Evolutionary conservation across 2,888 invertebrate genomes (phyloP).

Genomic region (Patella pellucida): DNA sequence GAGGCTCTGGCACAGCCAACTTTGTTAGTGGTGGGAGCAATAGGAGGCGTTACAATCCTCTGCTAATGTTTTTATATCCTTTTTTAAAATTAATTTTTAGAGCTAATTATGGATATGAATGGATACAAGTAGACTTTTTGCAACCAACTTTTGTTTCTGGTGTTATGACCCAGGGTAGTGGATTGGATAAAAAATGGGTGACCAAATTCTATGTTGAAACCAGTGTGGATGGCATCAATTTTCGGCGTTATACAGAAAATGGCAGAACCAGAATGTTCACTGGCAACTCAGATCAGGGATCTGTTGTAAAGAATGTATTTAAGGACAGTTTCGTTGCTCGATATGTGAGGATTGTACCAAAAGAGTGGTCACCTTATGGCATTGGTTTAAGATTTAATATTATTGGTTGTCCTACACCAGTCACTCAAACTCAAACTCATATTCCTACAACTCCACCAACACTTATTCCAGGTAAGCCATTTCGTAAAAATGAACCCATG

Average conservation of each 20-base stretch:
- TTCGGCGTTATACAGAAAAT: not conserved
- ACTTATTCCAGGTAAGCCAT: slow-evolving; percentile 37
- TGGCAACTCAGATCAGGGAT: not conserved
- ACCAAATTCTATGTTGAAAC: slow-evolving; percentile 13
- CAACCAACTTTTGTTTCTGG: slow-evolving; percentile 48
- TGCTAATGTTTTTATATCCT: not conserved
- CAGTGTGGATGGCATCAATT: slow-evolving; percentile 8
- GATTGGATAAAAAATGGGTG: slow-evolving; percentile 24
- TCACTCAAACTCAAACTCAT: not conserved
- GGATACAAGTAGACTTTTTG: slow-evolving; percentile 57
- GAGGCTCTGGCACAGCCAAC: too few species aligned
- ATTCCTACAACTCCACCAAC: slow-evolving; percentile 17
- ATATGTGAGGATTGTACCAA: slow-evolving; percentile 16
- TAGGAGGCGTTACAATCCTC: too few species aligned
- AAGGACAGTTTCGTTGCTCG: not conserved
- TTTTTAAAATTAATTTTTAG: not conserved
- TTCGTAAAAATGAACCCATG: too few species aligned
- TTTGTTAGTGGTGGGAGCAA: too few species aligned
- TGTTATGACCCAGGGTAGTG: slow-evolving; percentile 56
- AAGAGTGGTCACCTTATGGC: slow-evolving; percentile 9
- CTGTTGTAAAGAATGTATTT: slow-evolving; percentile 2
- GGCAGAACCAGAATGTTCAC: not conserved
- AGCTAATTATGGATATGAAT: slow-evolving; percentile 39
- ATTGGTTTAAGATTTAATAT: slow-evolving; percentile 18
- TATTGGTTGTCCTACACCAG: slow-evolving; percentile 5